A percentile compares a stretch with the other conserved stretches of the same genome.
Evolutionary conservation across 2,797 vertebrate species (phyloP).

Genomic region (Valencia hispanica): DNA sequence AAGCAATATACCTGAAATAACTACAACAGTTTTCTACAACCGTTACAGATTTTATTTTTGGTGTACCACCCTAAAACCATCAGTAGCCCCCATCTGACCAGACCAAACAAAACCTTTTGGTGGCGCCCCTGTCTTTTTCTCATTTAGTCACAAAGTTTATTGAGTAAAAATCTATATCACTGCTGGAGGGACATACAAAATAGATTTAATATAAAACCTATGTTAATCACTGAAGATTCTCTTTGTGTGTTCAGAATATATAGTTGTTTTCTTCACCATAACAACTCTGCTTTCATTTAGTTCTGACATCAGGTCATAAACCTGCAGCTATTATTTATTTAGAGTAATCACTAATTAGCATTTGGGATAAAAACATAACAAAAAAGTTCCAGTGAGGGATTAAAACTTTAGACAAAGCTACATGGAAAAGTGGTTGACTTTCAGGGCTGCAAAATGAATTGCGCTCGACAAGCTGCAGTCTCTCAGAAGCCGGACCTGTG

Average conservation of each 20-base stretch:
- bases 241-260: constrained; percentile 1
- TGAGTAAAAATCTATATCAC: constrained; percentile 16
- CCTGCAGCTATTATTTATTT: constrained; percentile 63
- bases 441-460: constrained; percentile 75
- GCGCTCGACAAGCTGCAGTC: constrained; percentile 80
- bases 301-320: constrained; percentile 69
- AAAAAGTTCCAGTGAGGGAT: constrained; percentile 71
- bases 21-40: neutral
- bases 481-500: constrained; percentile 80
- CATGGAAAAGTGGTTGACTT: constrained; percentile 74
- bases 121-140: neutral
- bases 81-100: neutral
- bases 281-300: constrained; percentile 69
- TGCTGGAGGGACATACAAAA: constrained; percentile 4
- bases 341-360: constrained; percentile 77
- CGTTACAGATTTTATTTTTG: no score
- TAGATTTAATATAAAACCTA: constrained; percentile 32
- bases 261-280: constrained; percentile 39
- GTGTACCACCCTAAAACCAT: neutral
- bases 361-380: constrained; percentile 54
- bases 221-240: constrained; percentile 24
- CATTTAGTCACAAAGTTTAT: neutral
- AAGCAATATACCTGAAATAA: neutral
- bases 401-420: constrained; percentile 78
- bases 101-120: neutral